These are phyloP conservation scores for Sesia apiformis DNA, from an alignment of 2,888 invertebrate genomes.

Conservation along the genomic window DNA sequence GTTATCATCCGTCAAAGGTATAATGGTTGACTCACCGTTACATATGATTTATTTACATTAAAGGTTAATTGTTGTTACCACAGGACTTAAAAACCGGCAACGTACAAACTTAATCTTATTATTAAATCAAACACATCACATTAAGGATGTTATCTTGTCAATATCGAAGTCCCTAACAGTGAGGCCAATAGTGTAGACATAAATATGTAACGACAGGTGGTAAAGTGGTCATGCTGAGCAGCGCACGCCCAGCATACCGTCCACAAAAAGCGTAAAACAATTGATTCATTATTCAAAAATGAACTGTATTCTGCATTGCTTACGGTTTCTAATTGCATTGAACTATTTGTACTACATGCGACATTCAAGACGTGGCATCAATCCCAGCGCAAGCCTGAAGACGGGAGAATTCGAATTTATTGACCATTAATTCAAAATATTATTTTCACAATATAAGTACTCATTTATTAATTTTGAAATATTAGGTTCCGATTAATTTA, in stretches of 20 bases:
- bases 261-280: slow-evolving; percentile 33
- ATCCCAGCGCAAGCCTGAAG: slow-evolving; percentile 70
- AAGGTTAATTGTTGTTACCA: slow-evolving; percentile 48
- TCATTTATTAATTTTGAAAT: slow-evolving; percentile 76
- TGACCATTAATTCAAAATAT: slow-evolving; percentile 75
- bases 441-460: slow-evolving; percentile 76
- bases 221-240: slow-evolving; percentile 72
- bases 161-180: slow-evolving; percentile 74
- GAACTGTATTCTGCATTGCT: slow-evolving; percentile 37
- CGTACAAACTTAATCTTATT: slow-evolving; percentile 69
- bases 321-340: slow-evolving; percentile 34
- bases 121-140: slow-evolving; percentile 77
- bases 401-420: slow-evolving; percentile 75
- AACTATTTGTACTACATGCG: slow-evolving; percentile 16
- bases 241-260: slow-evolving; percentile 53
- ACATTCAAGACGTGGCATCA: slow-evolving; percentile 19
- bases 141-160: slow-evolving; percentile 76
- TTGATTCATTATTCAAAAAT: slow-evolving; percentile 32
- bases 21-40: not conserved
- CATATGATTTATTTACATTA: slow-evolving; percentile 12
- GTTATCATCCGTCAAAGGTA: no score
- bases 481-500: slow-evolving; percentile 75
- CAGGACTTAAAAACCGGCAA: slow-evolving; percentile 43
- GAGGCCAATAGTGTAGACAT: slow-evolving; percentile 74
- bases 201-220: slow-evolving; percentile 75